Base-by-base conservation (phyloP, 2,797 vertebrate species). In the Sylvilagus floridanus region DNA sequence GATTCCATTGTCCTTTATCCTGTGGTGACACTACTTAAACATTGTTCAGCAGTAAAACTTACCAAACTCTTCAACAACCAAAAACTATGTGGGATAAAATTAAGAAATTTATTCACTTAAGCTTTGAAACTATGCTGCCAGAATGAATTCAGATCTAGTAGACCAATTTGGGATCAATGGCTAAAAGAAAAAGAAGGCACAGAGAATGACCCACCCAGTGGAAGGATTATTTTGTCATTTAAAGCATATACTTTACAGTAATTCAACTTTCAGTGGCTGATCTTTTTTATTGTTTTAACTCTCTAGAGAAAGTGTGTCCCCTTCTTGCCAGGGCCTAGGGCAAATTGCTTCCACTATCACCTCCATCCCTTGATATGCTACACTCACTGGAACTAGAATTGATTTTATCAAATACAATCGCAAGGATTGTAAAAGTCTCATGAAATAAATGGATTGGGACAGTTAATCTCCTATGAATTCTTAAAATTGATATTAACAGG, bases 1-100 rank as follows among this genome's bases (percentile, higher is more conserved):
- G 30, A 68, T 50, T 88, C 63, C 54, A 32, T 65, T 91, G 50
- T 57, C 69, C 54, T 88, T 88, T 62, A 84, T 65, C 42, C 19
- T 68, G 5, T 54, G 82, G 50, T 6, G 2, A 69, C 19, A 84
- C 52, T 91, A 83, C 93, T 37, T 90, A 94, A 91, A 75, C 83
- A 76, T 26, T 62, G 21, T 32, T 92, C 35, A 81, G 35, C 32
- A 88, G 52, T 84, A 63, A 78, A 82, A 47, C 6, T 63, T 78
- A 90, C 3, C 4, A 95, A 88, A 63, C 9, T 93, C 47, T 78
- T 89, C 63, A 96, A 52, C 19, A 94, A 68, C 22, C 22, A 92
- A 93, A 86, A 86, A 63, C 12, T 57, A 37, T 52, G 35, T 30
- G 50, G 35, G 50, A 66, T 88, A 85, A 65, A 89, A 66, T 35